These are phyloP conservation scores for Agapornis roseicollis DNA, from an alignment of 2,113 vertebrate genomes.

Conservation along the genomic window DNA sequence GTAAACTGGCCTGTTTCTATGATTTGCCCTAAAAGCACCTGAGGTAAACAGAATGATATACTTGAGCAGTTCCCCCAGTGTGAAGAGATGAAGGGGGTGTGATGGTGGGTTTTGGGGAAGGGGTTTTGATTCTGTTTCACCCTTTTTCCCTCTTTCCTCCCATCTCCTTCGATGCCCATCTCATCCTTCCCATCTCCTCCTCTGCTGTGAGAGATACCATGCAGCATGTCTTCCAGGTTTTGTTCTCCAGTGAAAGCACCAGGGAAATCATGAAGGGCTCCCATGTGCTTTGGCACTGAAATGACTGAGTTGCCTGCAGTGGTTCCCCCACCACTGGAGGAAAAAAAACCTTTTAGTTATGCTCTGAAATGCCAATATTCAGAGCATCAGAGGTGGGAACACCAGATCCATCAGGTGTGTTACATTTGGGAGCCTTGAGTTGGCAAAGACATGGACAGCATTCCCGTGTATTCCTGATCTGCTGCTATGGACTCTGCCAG, in stretches of 20 bases:
- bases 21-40: background rate
- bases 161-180: background rate
- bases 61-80: background rate
- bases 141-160: background rate
- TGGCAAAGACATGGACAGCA: accelerated
- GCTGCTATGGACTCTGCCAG: background rate
- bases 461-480: background rate
- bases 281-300: accelerated
- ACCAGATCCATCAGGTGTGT: background rate
- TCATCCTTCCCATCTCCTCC: background rate
- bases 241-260: background rate
- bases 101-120: background rate
- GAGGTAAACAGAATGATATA: background rate
- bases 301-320: background rate
- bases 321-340: accelerated
- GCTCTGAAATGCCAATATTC: background rate
- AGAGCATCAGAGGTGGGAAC: background rate
- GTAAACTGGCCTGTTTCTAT: background rate
- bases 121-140: background rate
- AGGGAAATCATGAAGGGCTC: background rate
- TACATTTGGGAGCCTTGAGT: background rate
- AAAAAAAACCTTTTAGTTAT: background rate
- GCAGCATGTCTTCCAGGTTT: background rate
- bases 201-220: background rate
- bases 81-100: background rate